Conservation (phyloP, 2,888 invertebrate species). For the Drosophila mayaguana region DNA sequence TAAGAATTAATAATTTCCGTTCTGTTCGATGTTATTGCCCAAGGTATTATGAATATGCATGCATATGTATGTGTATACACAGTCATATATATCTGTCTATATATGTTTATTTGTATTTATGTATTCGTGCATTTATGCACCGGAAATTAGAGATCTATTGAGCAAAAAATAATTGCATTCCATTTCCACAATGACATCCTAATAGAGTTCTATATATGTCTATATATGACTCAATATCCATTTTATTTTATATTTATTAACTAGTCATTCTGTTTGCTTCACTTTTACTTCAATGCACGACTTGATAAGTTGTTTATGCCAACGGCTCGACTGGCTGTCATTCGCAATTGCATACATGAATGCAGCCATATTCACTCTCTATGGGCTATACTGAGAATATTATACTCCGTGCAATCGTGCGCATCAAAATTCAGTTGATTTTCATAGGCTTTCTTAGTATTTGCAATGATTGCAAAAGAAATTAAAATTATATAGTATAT, state of each 20-base stretch:
- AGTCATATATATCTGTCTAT: not conserved
- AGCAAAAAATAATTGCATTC: slow-evolving; percentile 29
- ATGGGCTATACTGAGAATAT: slow-evolving; percentile 16
- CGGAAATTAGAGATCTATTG: slow-evolving; percentile 52
- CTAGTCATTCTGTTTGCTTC: not conserved
- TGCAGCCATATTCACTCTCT: not conserved
- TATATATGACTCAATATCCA: not conserved
- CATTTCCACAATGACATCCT: slow-evolving; percentile 21
- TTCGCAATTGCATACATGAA: slow-evolving; percentile 36
- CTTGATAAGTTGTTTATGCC: not conserved
- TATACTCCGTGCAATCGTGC: slow-evolving; percentile 11
- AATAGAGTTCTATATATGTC: not conserved
- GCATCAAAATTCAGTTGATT: not conserved
- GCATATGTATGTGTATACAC: too few species aligned
- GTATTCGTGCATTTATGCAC: slow-evolving; percentile 20
- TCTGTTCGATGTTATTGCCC: slow-evolving; percentile 37
- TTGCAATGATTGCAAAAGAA: not conserved
- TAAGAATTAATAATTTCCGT: slow-evolving; percentile 79
- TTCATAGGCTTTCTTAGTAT: not conserved
- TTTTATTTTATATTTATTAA: not conserved
- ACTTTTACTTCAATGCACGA: not conserved
- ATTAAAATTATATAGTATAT: not conserved
- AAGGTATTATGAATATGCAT: slow-evolving; percentile 31
- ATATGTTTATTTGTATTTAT: not conserved
- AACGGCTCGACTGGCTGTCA: slow-evolving; percentile 9